Percentiles rank a stretch among this genome's conserved stretches.
Conservation (phyloP, 2,888 invertebrate species). For the Aphidoletes aphidimyza region DNA sequence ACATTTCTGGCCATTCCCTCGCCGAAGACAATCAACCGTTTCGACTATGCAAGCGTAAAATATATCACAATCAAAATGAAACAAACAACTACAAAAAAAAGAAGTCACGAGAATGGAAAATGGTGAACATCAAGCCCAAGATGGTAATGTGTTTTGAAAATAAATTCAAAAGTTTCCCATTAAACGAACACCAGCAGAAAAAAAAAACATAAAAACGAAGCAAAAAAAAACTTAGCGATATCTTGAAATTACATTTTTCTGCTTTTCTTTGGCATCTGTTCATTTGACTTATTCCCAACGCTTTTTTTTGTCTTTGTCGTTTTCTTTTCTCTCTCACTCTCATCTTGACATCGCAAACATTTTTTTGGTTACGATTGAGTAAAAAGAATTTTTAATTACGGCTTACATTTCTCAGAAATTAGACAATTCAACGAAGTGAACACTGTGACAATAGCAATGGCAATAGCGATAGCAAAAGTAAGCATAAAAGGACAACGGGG, state of each 20-base stretch:
- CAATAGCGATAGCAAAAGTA: slow-evolving; percentile 24
- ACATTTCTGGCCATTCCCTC: background rate
- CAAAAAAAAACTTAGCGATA: background rate
- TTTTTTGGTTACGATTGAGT: slow-evolving; percentile 43
- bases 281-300: slow-evolving; percentile 47
- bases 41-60: background rate
- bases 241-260: slow-evolving; percentile 19
- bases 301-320: background rate
- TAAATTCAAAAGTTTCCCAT: slow-evolving; percentile 49
- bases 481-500: background rate
- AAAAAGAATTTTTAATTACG: slow-evolving; percentile 54
- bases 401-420: slow-evolving; percentile 46
- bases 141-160: slow-evolving; percentile 49
- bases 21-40: slow-evolving; percentile 35
- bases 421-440: slow-evolving; percentile 39
- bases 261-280: slow-evolving; percentile 20
- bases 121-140: background rate
- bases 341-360: background rate
- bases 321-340: background rate
- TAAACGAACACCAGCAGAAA: background rate
- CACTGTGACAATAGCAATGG: slow-evolving; percentile 39
- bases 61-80: slow-evolving; percentile 43
- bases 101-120: background rate
- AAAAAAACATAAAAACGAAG: background rate
- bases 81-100: background rate